Evolutionary conservation across 2,797 vertebrate genomes (phyloP), one percentile per base, ranked within the genome.

Genomic region (Sarcoramphus papa): DNA sequence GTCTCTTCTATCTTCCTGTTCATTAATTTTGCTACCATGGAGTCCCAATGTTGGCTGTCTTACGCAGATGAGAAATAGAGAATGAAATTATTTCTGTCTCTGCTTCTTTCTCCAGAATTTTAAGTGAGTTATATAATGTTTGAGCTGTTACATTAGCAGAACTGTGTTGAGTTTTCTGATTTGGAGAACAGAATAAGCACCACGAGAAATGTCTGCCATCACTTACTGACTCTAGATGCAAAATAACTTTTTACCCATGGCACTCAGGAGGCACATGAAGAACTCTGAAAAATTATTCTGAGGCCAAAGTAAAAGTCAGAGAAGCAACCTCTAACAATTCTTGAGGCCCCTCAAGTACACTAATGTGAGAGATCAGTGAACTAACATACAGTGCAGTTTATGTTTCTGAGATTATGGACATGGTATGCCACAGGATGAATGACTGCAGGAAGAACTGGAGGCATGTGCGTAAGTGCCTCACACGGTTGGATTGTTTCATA

Each of bases 201-300:
- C 41, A 19, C 1, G 3, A 67, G 53, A 90, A 77, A 41, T 21
- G 31, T 54, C 63, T 87, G 25, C 51, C 67, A 67, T 74, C 48
- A 60, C 37, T 90, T 68, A 74, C 62, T 81, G 27, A 33, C 60
- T 91, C 76, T 74, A 63, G 93, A 83, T 92, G 59, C 40, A 60
- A 84, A 85, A 67, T 59, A 57, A 77, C 47, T 88, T 77, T 54
- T 78, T 88, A 93, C 84, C 77, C 67, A 93, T 96, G 96, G 88
- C 96, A 85, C 93, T 98, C 93, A 97, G 90, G 80, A 98, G 86
- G 53, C 95, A 97, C 91, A 67, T 94, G 74, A 98, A 98, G 79
- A 98, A 97, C 68, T 96, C 64, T 96, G 70, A 97, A 98, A 95
- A 97, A 97, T 64, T 98, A 96, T 84, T 98, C 97, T 81, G 96